Percentiles rank a stretch among this genome's conserved stretches.
phyloP scores from a whole-genome alignment of 1,140 invertebrate genomes.

The Eupeodes corollae region DNA sequence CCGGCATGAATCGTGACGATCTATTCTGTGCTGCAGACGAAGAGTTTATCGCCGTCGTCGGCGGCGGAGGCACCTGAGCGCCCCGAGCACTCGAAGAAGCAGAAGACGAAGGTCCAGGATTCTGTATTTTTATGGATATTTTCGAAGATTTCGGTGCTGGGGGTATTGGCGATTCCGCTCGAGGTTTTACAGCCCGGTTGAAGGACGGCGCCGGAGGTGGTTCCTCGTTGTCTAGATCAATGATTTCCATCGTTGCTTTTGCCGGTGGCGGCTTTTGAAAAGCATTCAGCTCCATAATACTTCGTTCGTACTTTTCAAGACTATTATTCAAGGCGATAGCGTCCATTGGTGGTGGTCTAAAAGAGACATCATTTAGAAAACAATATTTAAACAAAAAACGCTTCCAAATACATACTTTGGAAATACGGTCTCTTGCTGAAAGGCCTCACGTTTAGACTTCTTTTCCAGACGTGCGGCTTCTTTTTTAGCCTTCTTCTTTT shows the following conservation, averaged over 20 bases:
- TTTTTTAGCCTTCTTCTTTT: slow-evolving; percentile 54
- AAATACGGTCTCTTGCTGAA: slow-evolving; percentile 45
- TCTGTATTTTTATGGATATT: not conserved
- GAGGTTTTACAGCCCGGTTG: too few relatives aligned
- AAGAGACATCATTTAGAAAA: slow-evolving; percentile 8
- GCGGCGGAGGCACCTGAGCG: slow-evolving; percentile 6
- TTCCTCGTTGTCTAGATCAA: too few relatives aligned
- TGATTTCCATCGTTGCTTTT: too few relatives aligned
- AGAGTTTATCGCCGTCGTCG: slow-evolving; percentile 11
- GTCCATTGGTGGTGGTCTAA: slow-evolving; percentile 12
- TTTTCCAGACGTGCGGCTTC: slow-evolving; percentile 41
- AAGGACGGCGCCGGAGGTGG: too few relatives aligned
- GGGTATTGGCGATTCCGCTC: too few relatives aligned
- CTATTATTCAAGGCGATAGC: not conserved
- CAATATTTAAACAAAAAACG: slow-evolving; percentile 6
- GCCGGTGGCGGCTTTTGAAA: too few relatives aligned
- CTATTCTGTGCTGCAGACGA: slow-evolving; percentile 6
- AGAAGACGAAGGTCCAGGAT: not conserved
- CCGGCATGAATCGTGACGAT: slow-evolving; percentile 16
- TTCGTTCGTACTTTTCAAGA: not conserved
- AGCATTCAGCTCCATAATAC: too few relatives aligned
- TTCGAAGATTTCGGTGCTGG: not conserved
- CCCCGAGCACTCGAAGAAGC: slow-evolving; percentile 6
- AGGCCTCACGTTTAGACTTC: slow-evolving; percentile 31
- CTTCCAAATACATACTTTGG: slow-evolving; percentile 44